phyloP scores from a whole-genome alignment of 2,888 invertebrate species.

The Patella caerulea region DNA sequence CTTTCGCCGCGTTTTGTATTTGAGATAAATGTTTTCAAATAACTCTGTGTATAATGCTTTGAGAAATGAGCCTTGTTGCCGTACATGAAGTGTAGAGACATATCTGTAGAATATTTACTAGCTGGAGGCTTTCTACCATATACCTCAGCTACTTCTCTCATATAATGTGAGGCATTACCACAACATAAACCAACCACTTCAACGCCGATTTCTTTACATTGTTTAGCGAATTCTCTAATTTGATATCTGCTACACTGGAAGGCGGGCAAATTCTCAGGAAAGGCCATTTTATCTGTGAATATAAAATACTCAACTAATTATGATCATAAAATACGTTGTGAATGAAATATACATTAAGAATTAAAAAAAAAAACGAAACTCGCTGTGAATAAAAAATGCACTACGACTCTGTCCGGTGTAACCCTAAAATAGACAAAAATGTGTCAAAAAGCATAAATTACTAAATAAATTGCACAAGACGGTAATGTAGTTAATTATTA shows the following conservation, averaged over 20 bases:
- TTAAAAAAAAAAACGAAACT: too few species aligned
- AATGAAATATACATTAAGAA: too few species aligned
- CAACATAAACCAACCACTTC: constrained; percentile 66
- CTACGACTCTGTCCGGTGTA: too few species aligned
- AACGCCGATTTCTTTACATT: constrained; percentile 53
- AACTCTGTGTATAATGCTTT: not conserved
- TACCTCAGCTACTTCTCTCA: constrained; percentile 54
- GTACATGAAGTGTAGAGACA: constrained; percentile 28
- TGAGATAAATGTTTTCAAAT: not conserved
- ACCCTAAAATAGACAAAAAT: too few species aligned
- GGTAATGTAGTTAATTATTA: too few species aligned
- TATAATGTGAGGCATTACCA: constrained; percentile 56
- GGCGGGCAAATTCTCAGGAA: constrained; percentile 50
- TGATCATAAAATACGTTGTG: too few species aligned
- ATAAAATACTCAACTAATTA: constrained; percentile 25
- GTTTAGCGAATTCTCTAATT: constrained; percentile 54
- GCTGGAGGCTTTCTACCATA: constrained; percentile 56
- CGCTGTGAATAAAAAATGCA: too few species aligned
- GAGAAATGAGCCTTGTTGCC: not conserved
- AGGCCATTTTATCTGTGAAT: constrained; percentile 50
- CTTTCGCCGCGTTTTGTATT: not conserved
- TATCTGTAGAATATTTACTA: constrained; percentile 49
- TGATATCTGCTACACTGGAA: constrained; percentile 47
- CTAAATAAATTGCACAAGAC: too few species aligned
- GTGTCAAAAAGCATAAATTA: too few species aligned